Conservation (phyloP, 2,888 invertebrate species). For the Epinotia bilunana region DNA sequence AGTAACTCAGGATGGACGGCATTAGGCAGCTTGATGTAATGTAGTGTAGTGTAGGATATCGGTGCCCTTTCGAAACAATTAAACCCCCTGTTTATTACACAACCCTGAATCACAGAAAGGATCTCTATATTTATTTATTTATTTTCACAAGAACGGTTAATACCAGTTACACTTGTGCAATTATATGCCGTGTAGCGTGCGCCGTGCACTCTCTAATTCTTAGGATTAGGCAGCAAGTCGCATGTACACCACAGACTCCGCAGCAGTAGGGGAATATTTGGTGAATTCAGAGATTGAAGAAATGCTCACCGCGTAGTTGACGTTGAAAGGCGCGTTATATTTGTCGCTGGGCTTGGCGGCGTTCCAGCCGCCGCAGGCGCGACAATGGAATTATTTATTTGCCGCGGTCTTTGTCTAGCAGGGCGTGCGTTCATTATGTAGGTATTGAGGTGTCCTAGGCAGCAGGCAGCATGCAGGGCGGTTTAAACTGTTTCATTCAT, state of each 20-base stretch:
- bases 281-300: not conserved
- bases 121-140: too few relatives aligned
- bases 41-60: too few relatives aligned
- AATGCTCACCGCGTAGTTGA: not conserved
- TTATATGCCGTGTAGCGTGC: too few relatives aligned
- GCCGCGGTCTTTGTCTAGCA: not conserved
- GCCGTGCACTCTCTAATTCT: too few relatives aligned
- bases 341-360: not conserved
- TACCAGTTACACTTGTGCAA: too few relatives aligned
- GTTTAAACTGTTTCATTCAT: too few relatives aligned
- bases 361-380: not conserved
- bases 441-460: not conserved
- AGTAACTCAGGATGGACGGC: not conserved
- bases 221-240: too few relatives aligned
- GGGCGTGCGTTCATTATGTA: not conserved
- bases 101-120: too few relatives aligned
- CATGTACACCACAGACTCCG: not conserved
- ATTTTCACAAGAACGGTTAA: too few relatives aligned
- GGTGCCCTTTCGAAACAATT: too few relatives aligned
- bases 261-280: not conserved
- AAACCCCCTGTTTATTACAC: too few relatives aligned
- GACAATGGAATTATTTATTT: not conserved
- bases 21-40: not conserved
- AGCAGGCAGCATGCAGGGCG: not conserved
- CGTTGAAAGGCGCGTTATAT: slow-evolving; percentile 9